A percentile compares a stretch with the other conserved stretches of the same genome.
phyloP scores from a whole-genome alignment of 92 coral and sea anemone genomes.

The Bergia sp. region DNA sequence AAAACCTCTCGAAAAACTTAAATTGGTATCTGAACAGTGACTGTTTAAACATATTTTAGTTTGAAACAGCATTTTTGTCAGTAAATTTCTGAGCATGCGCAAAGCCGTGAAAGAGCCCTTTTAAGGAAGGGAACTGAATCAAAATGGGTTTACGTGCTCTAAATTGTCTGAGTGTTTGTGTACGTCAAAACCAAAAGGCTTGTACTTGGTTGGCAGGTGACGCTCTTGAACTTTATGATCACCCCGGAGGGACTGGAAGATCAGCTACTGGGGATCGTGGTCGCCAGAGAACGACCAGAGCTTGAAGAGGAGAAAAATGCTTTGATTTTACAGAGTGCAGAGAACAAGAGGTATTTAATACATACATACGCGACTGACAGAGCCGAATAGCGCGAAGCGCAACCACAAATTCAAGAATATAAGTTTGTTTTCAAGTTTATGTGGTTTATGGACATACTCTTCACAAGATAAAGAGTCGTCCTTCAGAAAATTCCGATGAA shows the following conservation, averaged over 20 bases:
- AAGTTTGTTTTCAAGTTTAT: neutral
- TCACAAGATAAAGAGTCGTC: neutral
- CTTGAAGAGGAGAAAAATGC: conserved; percentile 98
- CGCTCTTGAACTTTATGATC: conserved; percentile 96
- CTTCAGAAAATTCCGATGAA: neutral
- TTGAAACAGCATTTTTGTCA: too few species aligned
- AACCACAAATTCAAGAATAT: too few species aligned
- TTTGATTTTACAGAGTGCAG: conserved; percentile 95
- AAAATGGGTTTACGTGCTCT: neutral
- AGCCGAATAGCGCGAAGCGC: too few species aligned
- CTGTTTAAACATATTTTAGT: too few species aligned
- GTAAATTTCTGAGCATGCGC: too few species aligned
- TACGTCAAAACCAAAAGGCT: neutral
- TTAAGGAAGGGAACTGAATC: neutral
- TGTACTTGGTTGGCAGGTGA: conserved; percentile 66
- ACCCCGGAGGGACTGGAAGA: conserved; percentile 98
- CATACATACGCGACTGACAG: neutral
- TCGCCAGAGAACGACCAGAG: conserved; percentile 97
- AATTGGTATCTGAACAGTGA: too few species aligned
- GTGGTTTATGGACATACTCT: neutral
- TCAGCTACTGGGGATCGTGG: conserved; percentile 94
- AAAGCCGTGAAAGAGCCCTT: too few species aligned
- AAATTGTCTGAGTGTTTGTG: neutral
- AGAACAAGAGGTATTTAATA: conserved; percentile 82
- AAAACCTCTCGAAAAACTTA: too few species aligned